These are phyloP conservation scores for Galago senegalensis DNA, from an alignment of 2,797 vertebrate genomes.

Conservation along the genomic window DNA sequence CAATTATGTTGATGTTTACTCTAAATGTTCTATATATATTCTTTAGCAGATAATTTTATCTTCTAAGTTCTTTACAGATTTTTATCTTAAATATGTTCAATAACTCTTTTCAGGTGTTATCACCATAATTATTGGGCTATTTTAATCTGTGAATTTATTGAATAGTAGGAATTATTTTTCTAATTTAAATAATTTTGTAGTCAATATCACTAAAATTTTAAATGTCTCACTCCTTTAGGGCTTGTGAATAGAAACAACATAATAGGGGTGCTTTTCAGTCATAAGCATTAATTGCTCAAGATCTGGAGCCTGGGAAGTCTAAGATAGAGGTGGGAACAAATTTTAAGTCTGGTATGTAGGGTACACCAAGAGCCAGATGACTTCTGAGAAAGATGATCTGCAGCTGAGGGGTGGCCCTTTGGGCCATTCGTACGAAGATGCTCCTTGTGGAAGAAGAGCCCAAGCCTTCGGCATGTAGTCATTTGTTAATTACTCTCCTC, in stretches of 20 bases:
- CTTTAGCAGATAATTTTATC: neutral
- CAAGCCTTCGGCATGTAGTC: no score
- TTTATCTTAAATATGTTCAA: neutral
- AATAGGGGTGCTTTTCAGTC: neutral
- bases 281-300: neutral
- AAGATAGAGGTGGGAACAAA: rapidly evolving
- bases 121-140: neutral
- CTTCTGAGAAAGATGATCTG: no score
- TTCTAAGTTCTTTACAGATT: neutral
- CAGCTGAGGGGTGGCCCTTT: no score
- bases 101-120: neutral
- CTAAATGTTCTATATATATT: neutral
- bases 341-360: neutral
- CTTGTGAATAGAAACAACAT: neutral
- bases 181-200: neutral
- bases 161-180: neutral
- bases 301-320: no score
- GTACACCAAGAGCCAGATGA: no score
- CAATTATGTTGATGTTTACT: neutral
- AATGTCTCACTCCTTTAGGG: neutral
- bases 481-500: no score
- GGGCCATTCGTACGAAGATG: no score
- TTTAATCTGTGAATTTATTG: neutral
- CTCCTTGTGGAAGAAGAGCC: no score
- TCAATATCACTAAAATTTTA: neutral